phyloP scores from a whole-genome alignment of 2,113 vertebrate genomes.

The Cricetomys ansorgei region DNA sequence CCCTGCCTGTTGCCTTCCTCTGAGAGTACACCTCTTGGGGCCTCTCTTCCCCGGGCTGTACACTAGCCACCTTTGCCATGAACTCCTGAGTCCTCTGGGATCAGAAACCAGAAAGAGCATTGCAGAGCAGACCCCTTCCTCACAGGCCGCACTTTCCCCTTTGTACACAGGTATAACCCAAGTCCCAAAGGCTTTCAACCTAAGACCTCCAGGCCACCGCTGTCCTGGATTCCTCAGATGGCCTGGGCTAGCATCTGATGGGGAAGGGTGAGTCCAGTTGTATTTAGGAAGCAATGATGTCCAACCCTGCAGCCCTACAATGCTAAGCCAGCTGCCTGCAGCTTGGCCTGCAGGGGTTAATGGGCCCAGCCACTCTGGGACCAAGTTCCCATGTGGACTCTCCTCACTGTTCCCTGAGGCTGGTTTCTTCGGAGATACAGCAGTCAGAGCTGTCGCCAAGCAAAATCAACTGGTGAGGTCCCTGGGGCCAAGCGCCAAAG shows the following conservation, averaged over 20 bases:
- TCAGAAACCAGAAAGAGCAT: neutral
- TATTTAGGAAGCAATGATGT: neutral
- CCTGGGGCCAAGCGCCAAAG: neutral
- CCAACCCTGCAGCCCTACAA: neutral
- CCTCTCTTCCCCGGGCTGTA: neutral
- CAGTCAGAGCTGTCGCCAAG: constrained; percentile 49
- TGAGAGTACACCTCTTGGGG: neutral
- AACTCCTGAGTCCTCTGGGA: neutral
- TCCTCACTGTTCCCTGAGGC: neutral
- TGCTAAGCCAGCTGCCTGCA: fast-evolving
- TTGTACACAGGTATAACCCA: neutral
- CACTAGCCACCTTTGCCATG: fast-evolving
- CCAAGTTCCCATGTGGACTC: neutral
- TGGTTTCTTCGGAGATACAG: constrained; percentile 55
- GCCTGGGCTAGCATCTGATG: neutral
- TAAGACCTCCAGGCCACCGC: neutral
- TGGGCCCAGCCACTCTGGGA: neutral
- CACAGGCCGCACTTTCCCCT: neutral
- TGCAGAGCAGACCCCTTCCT: neutral
- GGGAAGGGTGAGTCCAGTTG: too few relatives aligned
- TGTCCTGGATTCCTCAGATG: too few relatives aligned
- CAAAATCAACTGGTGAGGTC: neutral
- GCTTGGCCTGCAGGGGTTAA: neutral
- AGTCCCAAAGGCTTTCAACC: neutral
- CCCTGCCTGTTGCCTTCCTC: neutral